Percentiles rank a stretch among this genome's conserved stretches.
Evolutionary conservation across 2,113 vertebrate species (phyloP).

Genomic region (Cricetomys ansorgei): DNA sequence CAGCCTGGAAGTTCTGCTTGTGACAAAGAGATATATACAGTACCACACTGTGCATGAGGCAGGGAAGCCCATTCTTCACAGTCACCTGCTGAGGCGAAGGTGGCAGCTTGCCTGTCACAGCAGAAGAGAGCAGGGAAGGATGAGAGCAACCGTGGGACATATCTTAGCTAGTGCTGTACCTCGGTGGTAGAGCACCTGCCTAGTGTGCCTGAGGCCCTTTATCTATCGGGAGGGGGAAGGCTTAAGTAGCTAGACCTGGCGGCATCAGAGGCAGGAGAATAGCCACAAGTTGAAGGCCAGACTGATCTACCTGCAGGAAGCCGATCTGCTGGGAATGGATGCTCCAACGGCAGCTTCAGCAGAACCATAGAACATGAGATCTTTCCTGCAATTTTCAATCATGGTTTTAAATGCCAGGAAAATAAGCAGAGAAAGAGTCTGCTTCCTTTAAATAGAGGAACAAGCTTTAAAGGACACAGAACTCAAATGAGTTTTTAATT

Average conservation of each 20-base stretch:
- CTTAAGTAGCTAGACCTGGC: neutral
- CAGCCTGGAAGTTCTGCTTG: neutral
- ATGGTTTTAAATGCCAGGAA: neutral
- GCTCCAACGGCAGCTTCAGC: neutral
- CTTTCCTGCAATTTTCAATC: neutral
- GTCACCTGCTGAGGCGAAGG: neutral
- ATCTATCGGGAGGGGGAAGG: neutral
- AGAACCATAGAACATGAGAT: neutral
- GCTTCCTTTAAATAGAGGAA: slow-evolving; percentile 36
- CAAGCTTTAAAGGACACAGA: neutral
- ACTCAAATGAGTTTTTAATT: neutral
- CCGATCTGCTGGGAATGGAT: neutral
- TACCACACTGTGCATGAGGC: neutral
- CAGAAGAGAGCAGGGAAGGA: neutral
- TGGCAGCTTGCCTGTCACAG: neutral
- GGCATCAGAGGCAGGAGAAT: neutral
- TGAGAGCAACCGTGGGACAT: too few species aligned
- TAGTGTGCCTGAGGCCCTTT: neutral
- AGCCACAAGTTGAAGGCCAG: neutral
- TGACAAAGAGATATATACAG: neutral
- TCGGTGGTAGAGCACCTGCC: neutral
- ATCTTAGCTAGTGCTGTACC: neutral
- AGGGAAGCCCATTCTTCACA: neutral
- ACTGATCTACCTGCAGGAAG: neutral
- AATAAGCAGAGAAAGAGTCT: neutral